phyloP scores from a whole-genome alignment of 2,797 vertebrate species.

The Hoplostethus atlanticus region DNA sequence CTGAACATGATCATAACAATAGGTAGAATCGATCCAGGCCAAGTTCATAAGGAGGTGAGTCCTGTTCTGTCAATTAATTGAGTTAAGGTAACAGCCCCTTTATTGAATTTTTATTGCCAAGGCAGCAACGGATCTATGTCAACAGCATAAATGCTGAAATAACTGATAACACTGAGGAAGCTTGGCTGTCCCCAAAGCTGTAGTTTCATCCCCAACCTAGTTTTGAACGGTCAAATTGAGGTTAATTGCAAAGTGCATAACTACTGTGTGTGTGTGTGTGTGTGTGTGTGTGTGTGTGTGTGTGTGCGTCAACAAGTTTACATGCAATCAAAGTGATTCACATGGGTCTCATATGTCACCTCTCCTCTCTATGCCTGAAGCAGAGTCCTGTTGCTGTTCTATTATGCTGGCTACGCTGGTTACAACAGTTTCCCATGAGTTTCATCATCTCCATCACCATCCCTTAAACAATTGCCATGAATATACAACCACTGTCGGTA shows the following conservation, averaged over 20 bases:
- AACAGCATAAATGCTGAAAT: constrained; percentile 61
- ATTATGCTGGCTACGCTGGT: constrained; percentile 6
- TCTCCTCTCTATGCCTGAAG: constrained; percentile 37
- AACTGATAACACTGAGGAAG: constrained; percentile 58
- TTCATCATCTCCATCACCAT: constrained; percentile 70
- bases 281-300: constrained; percentile 7
- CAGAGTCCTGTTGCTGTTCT: constrained; percentile 41
- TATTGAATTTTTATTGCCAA: constrained; percentile 59
- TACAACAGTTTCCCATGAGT: constrained; percentile 63
- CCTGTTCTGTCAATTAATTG: constrained; percentile 73
- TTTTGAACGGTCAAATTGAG: constrained; percentile 56
- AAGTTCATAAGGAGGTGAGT: constrained; percentile 79
- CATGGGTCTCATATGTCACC: constrained; percentile 50
- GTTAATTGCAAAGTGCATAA: constrained; percentile 55
- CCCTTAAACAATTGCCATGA: constrained; percentile 48
- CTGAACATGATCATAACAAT: constrained; percentile 76
- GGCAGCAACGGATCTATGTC: constrained; percentile 53
- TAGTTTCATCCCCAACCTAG: constrained; percentile 14
- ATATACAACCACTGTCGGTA: constrained; percentile 4
- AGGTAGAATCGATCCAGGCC: constrained; percentile 67
- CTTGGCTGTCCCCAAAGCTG: constrained; percentile 46
- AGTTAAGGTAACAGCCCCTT: constrained; percentile 58
- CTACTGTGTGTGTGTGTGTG: not conserved
- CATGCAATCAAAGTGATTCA: constrained; percentile 2
- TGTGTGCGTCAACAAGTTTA: constrained; percentile 34